Conservation (phyloP, 2,888 invertebrate species). For the Trileptium ribeirensis region DNA sequence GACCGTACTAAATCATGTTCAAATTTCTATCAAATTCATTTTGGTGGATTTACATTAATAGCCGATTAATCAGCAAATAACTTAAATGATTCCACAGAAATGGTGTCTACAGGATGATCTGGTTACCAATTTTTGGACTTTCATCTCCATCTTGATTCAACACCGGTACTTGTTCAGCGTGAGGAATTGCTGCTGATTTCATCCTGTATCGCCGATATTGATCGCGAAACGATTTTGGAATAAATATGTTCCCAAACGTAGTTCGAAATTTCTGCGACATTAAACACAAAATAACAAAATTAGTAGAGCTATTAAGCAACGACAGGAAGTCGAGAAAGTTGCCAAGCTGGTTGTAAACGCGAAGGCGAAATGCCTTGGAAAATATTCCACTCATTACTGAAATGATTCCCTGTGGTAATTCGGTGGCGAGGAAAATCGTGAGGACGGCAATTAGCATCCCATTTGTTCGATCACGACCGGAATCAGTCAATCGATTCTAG, state of each 20-base stretch:
- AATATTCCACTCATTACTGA: slow-evolving; percentile 53
- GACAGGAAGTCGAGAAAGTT: slow-evolving; percentile 55
- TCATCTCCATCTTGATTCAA: no score
- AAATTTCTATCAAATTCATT: no score
- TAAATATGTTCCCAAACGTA: background rate
- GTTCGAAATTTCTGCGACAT: slow-evolving; percentile 56
- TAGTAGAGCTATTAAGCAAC: slow-evolving; percentile 55
- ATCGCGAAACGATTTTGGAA: background rate
- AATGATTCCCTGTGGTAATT: slow-evolving; percentile 56
- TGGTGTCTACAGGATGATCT: no score
- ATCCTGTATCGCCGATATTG: background rate
- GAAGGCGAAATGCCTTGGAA: slow-evolving; percentile 47
- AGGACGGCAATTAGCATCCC: slow-evolving; percentile 56
- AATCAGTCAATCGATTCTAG: no score
- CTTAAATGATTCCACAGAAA: no score
- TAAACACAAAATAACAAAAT: slow-evolving; percentile 57
- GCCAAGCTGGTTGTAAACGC: slow-evolving; percentile 55
- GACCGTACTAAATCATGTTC: no score
- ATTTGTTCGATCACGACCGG: slow-evolving; percentile 56
- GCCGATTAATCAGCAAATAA: no score
- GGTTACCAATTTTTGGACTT: no score
- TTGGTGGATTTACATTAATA: no score
- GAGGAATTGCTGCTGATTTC: no score
- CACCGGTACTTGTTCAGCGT: no score
- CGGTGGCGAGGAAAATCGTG: slow-evolving; percentile 55